These are phyloP conservation scores for Chamaetylas fuelleborni DNA, from an alignment of 2,113 vertebrate genomes.

Conservation along the genomic window DNA sequence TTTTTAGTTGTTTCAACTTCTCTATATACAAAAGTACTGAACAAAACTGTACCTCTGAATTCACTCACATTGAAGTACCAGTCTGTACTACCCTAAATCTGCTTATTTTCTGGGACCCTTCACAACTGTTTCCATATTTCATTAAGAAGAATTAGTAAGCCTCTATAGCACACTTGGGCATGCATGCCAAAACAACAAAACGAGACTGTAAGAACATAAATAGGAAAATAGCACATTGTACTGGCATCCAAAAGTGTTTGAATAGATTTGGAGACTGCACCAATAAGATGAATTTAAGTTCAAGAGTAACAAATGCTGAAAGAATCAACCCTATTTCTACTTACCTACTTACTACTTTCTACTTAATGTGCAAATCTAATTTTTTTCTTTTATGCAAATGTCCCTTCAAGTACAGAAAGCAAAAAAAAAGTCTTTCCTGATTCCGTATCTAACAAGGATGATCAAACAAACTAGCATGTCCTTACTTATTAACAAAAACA, in stretches of 20 bases:
- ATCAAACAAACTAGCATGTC: neutral
- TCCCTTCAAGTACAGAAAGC: neutral
- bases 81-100: neutral
- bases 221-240: neutral
- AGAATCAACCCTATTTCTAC: neutral
- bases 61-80: neutral
- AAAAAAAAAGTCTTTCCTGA: neutral
- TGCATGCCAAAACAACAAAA: neutral
- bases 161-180: neutral
- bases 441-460: neutral
- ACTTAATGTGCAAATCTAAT: neutral
- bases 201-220: neutral
- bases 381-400: neutral
- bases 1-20: neutral
- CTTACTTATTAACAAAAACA: neutral
- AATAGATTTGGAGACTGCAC: neutral
- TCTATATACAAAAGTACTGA: neutral
- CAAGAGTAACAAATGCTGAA: neutral
- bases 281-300: neutral
- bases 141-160: neutral
- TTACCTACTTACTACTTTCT: too few relatives aligned
- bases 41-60: neutral
- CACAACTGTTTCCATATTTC: neutral
- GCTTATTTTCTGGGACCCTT: neutral
- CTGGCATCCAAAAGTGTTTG: neutral